Conservation (phyloP, 2,113 vertebrate species). For the Acrocephalus arundinaceus region DNA sequence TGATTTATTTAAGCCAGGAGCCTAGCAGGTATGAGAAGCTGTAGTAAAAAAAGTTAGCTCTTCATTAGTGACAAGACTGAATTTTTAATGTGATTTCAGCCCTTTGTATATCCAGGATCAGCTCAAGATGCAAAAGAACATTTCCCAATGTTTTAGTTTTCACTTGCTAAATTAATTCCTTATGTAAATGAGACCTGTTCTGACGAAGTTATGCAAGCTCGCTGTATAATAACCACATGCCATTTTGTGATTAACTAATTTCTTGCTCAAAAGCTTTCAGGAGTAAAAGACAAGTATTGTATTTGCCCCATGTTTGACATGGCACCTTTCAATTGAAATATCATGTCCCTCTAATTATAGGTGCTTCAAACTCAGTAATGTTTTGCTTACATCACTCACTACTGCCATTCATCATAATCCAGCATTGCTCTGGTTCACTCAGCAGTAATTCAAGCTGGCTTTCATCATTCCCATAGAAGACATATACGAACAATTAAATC, state of each 20-base stretch:
- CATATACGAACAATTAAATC: constrained; percentile 34
- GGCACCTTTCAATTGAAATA: background rate
- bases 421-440: background rate
- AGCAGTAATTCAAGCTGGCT: constrained; percentile 27
- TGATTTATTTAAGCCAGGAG: background rate
- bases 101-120: background rate
- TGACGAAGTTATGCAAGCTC: background rate
- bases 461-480: constrained; percentile 43
- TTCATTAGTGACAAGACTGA: background rate
- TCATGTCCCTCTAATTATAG: constrained; percentile 6
- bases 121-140: background rate
- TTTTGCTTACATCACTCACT: constrained; percentile 21
- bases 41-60: background rate
- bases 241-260: background rate
- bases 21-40: background rate
- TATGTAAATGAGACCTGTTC: background rate
- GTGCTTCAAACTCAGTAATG: constrained; percentile 3
- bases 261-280: background rate
- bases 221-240: background rate
- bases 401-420: constrained; percentile 41
- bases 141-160: background rate
- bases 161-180: background rate
- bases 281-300: background rate
- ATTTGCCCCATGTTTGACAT: background rate
- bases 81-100: background rate